A percentile compares a stretch with the other conserved stretches of the same genome.
These are phyloP conservation scores for Callimorpha dominula DNA, from an alignment of 2,888 invertebrate genomes.

Conservation along the genomic window DNA sequence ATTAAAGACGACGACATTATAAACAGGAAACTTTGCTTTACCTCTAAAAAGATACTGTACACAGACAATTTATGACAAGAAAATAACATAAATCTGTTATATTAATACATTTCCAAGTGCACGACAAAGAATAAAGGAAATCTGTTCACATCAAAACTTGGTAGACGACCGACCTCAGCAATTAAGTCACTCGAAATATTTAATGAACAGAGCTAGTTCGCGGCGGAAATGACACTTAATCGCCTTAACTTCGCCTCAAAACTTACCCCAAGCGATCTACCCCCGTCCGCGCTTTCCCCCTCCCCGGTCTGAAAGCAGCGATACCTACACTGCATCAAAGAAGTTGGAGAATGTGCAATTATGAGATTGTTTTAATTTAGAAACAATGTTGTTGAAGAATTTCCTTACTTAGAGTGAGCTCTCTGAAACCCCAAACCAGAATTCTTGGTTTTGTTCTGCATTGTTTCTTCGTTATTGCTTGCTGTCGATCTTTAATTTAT, in stretches of 20 bases:
- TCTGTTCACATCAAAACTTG: conserved; percentile 72
- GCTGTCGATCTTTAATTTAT: conserved; percentile 69
- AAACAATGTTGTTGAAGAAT: conserved; percentile 86
- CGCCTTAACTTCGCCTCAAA: conserved; percentile 84
- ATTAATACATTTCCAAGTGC: conserved; percentile 36
- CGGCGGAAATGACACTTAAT: conserved; percentile 85
- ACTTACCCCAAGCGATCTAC: conserved; percentile 71
- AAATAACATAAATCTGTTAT: conserved; percentile 20
- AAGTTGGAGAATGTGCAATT: conserved; percentile 85
- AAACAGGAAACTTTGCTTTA: conserved; percentile 6
- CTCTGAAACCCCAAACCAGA: conserved; percentile 79
- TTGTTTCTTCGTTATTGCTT: conserved; percentile 81
- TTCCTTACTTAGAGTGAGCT: conserved; percentile 79
- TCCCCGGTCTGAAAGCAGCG: conserved; percentile 46
- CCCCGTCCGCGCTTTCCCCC: conserved; percentile 44
- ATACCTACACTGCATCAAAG: conserved; percentile 83
- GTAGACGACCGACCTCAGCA: conserved; percentile 76
- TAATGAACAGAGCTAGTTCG: conserved; percentile 85
- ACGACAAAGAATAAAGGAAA: conserved; percentile 59
- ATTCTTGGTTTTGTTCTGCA: conserved; percentile 83
- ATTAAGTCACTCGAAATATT: conserved; percentile 85
- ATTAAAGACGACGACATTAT: not conserved
- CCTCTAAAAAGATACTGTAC: not conserved
- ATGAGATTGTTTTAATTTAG: conserved; percentile 87
- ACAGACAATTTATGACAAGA: not conserved